Evolutionary conservation across 2,888 invertebrate genomes (phyloP), one percentile per base, ranked within the genome.

Genomic region (Caenorhabditis sinica): DNA sequence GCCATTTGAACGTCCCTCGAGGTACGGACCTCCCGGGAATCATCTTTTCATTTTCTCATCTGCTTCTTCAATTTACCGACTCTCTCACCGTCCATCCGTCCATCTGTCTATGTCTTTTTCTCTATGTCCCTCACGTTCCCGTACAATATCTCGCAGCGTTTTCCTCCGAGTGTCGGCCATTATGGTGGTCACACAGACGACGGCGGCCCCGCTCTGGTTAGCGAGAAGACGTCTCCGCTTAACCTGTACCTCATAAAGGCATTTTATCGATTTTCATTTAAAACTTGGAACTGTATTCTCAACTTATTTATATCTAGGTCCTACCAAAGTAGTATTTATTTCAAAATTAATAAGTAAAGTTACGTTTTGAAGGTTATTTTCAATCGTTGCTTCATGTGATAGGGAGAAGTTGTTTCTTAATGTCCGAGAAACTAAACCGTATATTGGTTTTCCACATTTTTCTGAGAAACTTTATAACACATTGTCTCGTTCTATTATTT

Each of bases 221-320:
- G 61, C 61, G 58, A 66, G 58, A 75, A 66, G 75, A 65, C 75
- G 66, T 63, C 66, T 33, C 51, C 53, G 69, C 71, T 79, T 79
- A 79, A 79, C 79, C 79, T 79, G 79, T 79, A 79, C 79, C 77
- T 68, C 28, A 53, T 60, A 40, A 43, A 49, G 43, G 53, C 40
- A 63, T 72, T 72, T 71, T 79, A 69, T 79, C 30, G 72, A 77
- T 79, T 72, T 77, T 63, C 45, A 60, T 60, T 45, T 68, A 33
- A 72, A 72, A 72, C 60, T 72, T 71, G 2, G 28, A 15, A 58
- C 58, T n/a, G 17, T 23, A 28, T 15, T 40, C 15, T 23, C 28
- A 25, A 40, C 28, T 58, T 71, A 9, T 25, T 15, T 4, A 13
- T 8, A 43, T 23, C 3, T n/a, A 40, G 25, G 28, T 45, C 11